These are phyloP conservation scores for Megaceryle maxima DNA, from an alignment of 2,113 vertebrate genomes.

Conservation along the genomic window DNA sequence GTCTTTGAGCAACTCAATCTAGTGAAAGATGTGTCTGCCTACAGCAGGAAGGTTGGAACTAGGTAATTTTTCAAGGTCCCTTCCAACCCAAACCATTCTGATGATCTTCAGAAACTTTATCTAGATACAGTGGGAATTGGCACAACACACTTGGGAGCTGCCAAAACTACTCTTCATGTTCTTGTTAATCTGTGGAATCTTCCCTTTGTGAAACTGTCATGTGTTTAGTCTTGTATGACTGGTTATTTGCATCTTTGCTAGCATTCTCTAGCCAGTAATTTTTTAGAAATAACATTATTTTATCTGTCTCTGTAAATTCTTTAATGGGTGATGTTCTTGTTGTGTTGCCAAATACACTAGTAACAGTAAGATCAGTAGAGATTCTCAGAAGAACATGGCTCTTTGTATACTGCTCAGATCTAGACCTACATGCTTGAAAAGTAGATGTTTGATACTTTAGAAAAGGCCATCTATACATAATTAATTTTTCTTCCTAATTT, in stretches of 20 bases:
- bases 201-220: not conserved
- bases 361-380: not conserved
- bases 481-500: not conserved
- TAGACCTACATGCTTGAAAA: not conserved
- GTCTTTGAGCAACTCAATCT: not conserved
- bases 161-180: not conserved
- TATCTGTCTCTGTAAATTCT: not conserved
- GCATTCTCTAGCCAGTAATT: not conserved
- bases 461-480: not conserved
- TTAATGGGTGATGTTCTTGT: not conserved
- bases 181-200: not conserved
- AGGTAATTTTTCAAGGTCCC: not conserved
- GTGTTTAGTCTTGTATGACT: not conserved
- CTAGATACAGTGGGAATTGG: not conserved
- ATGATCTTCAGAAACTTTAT: not conserved
- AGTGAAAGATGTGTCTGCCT: accelerated
- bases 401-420: not conserved
- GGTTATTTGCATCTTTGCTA: not conserved
- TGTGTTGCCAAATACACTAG: not conserved
- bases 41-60: not conserved
- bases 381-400: not conserved
- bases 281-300: not conserved
- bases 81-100: not conserved
- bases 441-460: not conserved
- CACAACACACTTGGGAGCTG: not conserved